Base-by-base conservation (phyloP, 1,140 invertebrate genomes). In the Halictus rubicundus region DNA sequence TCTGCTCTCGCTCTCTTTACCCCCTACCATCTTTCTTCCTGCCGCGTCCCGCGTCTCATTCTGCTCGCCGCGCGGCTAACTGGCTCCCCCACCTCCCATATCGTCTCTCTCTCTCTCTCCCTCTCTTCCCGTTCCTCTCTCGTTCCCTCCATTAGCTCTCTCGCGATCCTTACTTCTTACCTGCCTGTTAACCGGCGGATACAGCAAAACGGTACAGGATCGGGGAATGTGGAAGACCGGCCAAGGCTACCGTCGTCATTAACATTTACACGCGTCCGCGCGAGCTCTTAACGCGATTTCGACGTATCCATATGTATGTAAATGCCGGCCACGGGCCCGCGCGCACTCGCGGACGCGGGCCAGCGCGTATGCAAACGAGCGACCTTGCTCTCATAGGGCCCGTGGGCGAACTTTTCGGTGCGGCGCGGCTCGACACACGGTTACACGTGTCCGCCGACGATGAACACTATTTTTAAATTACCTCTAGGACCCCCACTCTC, bases 181-280 rank as follows among this genome's bases (percentile, higher is more conserved):
- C 84, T 80, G 86, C 81, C 88, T 88, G 84, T 89, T 88, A 88
- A 88, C 84, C 82, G 73, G 70, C 84, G 80, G 82, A 85, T 84
- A 82, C 81, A 81, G 86, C 87, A 88, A 89, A 89, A 88, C 82
- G 87, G 84, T 88, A 89, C 88, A 88, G 88, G 84, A 88, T 88
- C 81, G 82, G 78, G 68, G 87, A 88, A 89, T 89, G 88, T 88
- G 86, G 84, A 85, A 85, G 83, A 80, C 63, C 84, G 82, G 78
- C 86, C 81, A 88, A 87, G 85, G 87, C 78, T 87, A 80, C 84
- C 83, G 79, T 54, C 79, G 85, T 80, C 86, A 83, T 88, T 89
- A 88, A 89, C 87, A 88, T 89, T 87, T 84, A 83, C 75, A 73
- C 64, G 80, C 77, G 81, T 76, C 63, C 61, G 68, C 42, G 46